Conservation (phyloP, 2,113 vertebrate genomes). For the Sapajus apella region DNA sequence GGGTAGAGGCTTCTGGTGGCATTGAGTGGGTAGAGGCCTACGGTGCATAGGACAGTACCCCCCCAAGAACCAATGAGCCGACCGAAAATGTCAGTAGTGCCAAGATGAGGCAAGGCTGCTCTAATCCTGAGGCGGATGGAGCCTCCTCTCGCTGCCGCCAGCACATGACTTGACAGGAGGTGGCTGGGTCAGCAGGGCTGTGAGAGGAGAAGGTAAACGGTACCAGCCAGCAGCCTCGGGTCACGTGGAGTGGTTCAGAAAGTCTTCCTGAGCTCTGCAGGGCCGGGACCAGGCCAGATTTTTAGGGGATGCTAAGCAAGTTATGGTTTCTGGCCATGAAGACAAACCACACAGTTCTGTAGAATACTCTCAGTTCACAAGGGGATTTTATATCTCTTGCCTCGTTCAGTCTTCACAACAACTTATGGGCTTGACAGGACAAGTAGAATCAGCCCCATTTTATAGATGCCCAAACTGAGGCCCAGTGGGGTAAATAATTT, state of each 20-base stretch:
- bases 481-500: not conserved
- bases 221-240: not conserved
- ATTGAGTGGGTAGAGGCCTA: not conserved
- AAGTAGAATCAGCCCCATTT: not conserved
- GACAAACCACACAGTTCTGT: not conserved
- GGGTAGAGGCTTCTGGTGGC: not conserved
- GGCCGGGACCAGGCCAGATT: not conserved
- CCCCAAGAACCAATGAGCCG: not conserved
- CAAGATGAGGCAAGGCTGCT: not conserved
- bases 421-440: not conserved
- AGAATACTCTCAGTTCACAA: not conserved
- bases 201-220: not conserved
- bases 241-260: not conserved
- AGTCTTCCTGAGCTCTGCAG: not conserved
- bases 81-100: not conserved
- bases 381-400: not conserved
- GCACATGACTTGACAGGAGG: not conserved
- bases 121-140: not conserved
- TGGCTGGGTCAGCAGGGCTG: not conserved
- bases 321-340: not conserved
- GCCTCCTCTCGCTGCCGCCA: not conserved
- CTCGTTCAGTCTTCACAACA: not conserved
- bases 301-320: not conserved
- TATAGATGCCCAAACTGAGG: not conserved
- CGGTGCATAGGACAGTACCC: not conserved